Conservation (phyloP, 2,888 invertebrate species). For the Omphaloscelis lunosa region DNA sequence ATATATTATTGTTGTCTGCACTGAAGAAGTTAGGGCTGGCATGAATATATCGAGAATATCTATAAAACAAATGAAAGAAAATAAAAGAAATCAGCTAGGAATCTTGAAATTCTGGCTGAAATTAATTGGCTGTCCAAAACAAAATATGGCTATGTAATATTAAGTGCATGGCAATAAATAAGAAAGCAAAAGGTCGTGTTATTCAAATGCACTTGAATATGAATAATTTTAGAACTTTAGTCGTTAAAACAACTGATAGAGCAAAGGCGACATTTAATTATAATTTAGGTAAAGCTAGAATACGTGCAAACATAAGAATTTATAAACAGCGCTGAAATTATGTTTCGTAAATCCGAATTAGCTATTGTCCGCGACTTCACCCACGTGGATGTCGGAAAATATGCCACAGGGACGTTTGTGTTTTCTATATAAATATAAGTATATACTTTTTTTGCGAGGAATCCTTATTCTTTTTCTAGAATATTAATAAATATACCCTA, state of each 20-base stretch:
- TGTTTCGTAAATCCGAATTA: too few species aligned
- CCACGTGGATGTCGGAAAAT: too few species aligned
- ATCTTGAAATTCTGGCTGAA: background rate
- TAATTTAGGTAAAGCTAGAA: slow-evolving; percentile 28
- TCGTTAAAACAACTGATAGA: slow-evolving; percentile 38
- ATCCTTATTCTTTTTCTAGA: too few species aligned
- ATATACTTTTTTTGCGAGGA: too few species aligned
- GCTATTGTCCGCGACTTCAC: too few species aligned
- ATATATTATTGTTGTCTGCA: slow-evolving; percentile 66
- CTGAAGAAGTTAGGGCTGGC: slow-evolving; percentile 55
- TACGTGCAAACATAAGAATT: too few species aligned
- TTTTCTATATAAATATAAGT: too few species aligned
- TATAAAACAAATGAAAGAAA: slow-evolving; percentile 44
- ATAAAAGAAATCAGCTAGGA: slow-evolving; percentile 5
- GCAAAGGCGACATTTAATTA: slow-evolving; percentile 27
- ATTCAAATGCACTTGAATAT: slow-evolving; percentile 46
- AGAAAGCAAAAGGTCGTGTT: slow-evolving; percentile 16
- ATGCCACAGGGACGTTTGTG: too few species aligned
- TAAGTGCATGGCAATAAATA: slow-evolving; percentile 9
- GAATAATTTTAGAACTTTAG: slow-evolving; percentile 43
- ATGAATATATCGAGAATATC: slow-evolving; percentile 48
- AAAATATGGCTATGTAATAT: slow-evolving; percentile 17
- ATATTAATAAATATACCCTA: too few species aligned
- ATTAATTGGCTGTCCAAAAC: slow-evolving; percentile 34
- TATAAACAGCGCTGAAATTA: too few species aligned